These are phyloP conservation scores for Aeoliscus strigatus DNA, from an alignment of 2,797 vertebrate species.

Conservation along the genomic window DNA sequence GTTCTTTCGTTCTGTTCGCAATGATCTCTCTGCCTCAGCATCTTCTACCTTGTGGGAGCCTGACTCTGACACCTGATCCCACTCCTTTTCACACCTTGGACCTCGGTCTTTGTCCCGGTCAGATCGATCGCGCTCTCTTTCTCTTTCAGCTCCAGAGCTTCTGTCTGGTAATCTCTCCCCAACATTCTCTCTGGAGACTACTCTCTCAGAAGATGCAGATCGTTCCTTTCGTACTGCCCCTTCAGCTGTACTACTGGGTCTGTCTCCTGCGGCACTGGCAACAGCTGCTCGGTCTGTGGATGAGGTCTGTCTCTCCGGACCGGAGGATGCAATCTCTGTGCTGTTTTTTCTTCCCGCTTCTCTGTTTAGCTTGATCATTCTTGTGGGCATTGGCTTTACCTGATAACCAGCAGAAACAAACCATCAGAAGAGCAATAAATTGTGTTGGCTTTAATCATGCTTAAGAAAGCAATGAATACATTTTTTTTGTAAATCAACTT, in stretches of 20 bases:
- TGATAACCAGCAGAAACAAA: conserved; percentile 8
- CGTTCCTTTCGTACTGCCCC: conserved; percentile 56
- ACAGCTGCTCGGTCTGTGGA: too few species aligned
- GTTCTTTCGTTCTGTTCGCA: conserved; percentile 44
- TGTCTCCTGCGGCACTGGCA: conserved; percentile 13
- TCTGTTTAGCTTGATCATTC: conserved; percentile 94
- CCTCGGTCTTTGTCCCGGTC: conserved; percentile 59
- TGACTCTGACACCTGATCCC: conserved; percentile 22
- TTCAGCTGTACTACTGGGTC: conserved; percentile 55
- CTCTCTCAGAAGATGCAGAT: conserved; percentile 43
- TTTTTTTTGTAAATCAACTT: too few species aligned
- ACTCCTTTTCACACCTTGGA: conserved; percentile 48
- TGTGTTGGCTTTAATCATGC: too few species aligned
- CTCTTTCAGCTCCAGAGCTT: conserved; percentile 31
- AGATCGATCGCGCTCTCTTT: conserved; percentile 46
- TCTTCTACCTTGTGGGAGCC: conserved; percentile 43
- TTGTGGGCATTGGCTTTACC: conserved; percentile 73
- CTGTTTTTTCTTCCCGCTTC: conserved; percentile 91
- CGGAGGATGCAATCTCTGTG: conserved; percentile 55
- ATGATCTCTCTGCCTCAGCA: conserved; percentile 27
- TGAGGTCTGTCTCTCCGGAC: conserved; percentile 40
- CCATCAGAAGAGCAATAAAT: neutral
- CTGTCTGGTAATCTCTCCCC: conserved; percentile 46
- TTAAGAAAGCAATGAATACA: too few species aligned
- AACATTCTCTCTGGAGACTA: conserved; percentile 38